Conservation (phyloP, 2,797 vertebrate genomes). For the Cyclura pinguis region DNA sequence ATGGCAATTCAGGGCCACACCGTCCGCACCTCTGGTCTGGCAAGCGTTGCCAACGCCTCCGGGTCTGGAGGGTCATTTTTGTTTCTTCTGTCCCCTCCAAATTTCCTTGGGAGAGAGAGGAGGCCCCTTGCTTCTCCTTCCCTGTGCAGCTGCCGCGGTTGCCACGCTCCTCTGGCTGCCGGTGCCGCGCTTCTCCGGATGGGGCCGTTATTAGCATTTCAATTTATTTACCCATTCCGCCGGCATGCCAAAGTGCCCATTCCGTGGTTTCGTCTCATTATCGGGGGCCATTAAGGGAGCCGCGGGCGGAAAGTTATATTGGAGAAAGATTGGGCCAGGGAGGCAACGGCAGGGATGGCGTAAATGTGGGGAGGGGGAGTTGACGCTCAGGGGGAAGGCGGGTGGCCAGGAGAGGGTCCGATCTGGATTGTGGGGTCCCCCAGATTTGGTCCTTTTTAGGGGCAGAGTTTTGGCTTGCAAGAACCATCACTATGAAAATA, state of each 20-base stretch:
- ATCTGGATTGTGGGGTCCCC: too few relatives aligned
- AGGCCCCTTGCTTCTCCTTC: neutral
- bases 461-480: neutral
- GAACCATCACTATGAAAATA: neutral
- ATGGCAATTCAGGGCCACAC: too few relatives aligned
- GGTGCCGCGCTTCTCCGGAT: slow-evolving; percentile 50
- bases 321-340: neutral
- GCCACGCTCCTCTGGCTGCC: slow-evolving; percentile 43
- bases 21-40: too few relatives aligned
- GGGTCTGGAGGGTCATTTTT: too few relatives aligned
- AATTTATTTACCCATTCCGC: slow-evolving; percentile 65
- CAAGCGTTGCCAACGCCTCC: too few relatives aligned
- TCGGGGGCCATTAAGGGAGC: slow-evolving; percentile 17
- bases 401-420: too few relatives aligned
- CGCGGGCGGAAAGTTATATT: slow-evolving; percentile 37
- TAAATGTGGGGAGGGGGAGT: neutral
- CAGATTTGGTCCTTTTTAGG: too few relatives aligned
- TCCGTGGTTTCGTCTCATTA: slow-evolving; percentile 57
- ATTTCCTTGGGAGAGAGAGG: too few relatives aligned
- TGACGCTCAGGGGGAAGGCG: too few relatives aligned
- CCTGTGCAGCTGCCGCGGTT: neutral
- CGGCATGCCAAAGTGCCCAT: slow-evolving; percentile 50
- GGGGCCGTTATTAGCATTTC: slow-evolving; percentile 59
- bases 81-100: too few relatives aligned
- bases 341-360: too few relatives aligned